phyloP scores from a whole-genome alignment of 2,113 vertebrate species.

The Fregata magnificens region DNA sequence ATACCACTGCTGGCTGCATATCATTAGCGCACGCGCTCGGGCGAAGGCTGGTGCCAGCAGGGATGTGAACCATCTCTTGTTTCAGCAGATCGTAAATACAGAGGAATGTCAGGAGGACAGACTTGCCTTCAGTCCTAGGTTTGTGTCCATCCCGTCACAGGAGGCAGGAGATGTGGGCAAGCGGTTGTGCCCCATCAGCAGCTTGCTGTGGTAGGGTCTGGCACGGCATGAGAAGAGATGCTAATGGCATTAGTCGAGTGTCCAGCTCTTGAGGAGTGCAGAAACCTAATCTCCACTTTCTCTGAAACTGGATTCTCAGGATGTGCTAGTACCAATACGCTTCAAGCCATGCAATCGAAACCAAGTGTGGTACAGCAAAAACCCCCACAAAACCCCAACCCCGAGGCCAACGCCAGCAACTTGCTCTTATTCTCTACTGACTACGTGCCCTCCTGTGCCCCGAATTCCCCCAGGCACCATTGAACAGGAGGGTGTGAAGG shows the following conservation, averaged over 20 bases:
- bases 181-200: background rate
- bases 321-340: background rate
- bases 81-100: background rate
- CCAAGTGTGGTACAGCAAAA: background rate
- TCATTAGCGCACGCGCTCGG: background rate
- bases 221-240: background rate
- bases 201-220: background rate
- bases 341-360: background rate
- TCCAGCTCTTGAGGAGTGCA: conserved; percentile 13
- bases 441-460: background rate
- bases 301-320: conserved; percentile 62
- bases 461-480: background rate
- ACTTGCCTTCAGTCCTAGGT: background rate
- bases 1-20: conserved; percentile 21
- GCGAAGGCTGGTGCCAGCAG: conserved; percentile 1
- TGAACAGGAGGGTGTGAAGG: background rate
- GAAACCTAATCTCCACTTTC: conserved; percentile 54
- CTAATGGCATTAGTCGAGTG: background rate
- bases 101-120: background rate
- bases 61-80: conserved; percentile 37
- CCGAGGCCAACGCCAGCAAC: background rate
- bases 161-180: background rate
- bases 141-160: rapidly evolving
- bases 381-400: background rate
- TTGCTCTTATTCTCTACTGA: background rate